Base-by-base conservation (phyloP, 2,888 invertebrate genomes). In the Alcis repandata region DNA sequence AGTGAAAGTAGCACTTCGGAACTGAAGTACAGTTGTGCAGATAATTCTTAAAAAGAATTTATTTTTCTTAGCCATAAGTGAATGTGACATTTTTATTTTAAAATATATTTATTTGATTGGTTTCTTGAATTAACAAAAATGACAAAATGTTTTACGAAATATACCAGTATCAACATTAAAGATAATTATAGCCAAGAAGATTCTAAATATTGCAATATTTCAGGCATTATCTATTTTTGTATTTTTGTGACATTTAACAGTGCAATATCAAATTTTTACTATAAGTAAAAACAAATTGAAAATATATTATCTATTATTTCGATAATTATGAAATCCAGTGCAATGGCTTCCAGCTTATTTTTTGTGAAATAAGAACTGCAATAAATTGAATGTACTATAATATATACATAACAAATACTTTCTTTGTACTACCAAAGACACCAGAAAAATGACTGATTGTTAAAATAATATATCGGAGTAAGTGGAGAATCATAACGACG, bases 231-330 rank as follows among this genome's bases (percentile, higher is more conserved):
- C 49, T 67, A 65, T 68, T 67, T 71, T 53, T 59, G 63, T 67
- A 67, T 61, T 60, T 59, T 64, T 63, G 52, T 71, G 54, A 70
- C 70, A 69, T 67, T 84, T 83, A 80, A 85, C 92, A 88, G 92
- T 92, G 92, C 92, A 92, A 92, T 92, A 92, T 88, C 82, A 86
- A 87, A 86, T 78, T 83, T 89, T 92, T 91, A 90, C 91, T 92
- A 74, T 90, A 90, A 92, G 91, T 91, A 88, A 92, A 90, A 87
- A 74, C 79, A 78, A 79, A 67, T 82, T 80, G 79, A 81, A 79
- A 75, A 79, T 82, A 84, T 85, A 78, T 78, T 78, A 43, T 43
- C 17, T 56, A 45, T 56, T 10, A 32, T 45, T 33, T 54, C 22
- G 45, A 56, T 56, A 80, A 74, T 73, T 76, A 76, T 82, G 59